These are phyloP conservation scores for Calcarius ornatus DNA, from an alignment of 2,113 vertebrate genomes.

Conservation along the genomic window DNA sequence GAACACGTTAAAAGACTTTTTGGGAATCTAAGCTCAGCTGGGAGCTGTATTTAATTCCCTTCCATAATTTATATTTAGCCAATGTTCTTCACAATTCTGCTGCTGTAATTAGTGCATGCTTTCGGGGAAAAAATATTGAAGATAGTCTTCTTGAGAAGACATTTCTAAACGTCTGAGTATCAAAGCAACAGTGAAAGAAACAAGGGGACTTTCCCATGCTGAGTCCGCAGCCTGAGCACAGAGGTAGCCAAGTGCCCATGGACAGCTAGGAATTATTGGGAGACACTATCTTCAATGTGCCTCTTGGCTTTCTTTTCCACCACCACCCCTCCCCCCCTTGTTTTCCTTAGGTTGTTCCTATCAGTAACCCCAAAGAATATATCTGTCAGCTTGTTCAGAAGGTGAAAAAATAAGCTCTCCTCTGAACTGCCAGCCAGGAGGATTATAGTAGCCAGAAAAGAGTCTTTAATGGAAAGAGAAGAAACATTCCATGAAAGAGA, in stretches of 20 bases:
- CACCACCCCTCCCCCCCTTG: no score
- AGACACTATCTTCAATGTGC: fast-evolving
- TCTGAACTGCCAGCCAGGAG: not conserved
- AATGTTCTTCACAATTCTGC: not conserved
- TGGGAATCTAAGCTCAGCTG: not conserved
- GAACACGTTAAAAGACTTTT: not conserved
- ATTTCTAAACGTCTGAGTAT: not conserved
- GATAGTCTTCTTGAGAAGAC: not conserved
- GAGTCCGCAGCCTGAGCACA: not conserved
- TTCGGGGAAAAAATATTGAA: not conserved
- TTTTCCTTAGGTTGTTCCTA: not conserved
- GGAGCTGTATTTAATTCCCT: not conserved
- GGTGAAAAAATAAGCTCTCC: not conserved
- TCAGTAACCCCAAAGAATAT: not conserved
- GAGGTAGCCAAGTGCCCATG: not conserved
- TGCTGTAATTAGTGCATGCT: not conserved
- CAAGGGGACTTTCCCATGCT: not conserved
- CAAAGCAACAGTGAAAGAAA: not conserved
- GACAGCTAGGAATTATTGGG: not conserved
- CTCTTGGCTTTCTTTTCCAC: not conserved
- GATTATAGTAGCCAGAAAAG: not conserved
- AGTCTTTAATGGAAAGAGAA: not conserved
- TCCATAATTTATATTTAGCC: not conserved
- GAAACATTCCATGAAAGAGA: not conserved
- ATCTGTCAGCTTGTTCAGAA: not conserved